Evolutionary conservation across 2,797 vertebrate genomes (phyloP), one percentile per base, ranked within the genome.

Genomic region (Alca torda): DNA sequence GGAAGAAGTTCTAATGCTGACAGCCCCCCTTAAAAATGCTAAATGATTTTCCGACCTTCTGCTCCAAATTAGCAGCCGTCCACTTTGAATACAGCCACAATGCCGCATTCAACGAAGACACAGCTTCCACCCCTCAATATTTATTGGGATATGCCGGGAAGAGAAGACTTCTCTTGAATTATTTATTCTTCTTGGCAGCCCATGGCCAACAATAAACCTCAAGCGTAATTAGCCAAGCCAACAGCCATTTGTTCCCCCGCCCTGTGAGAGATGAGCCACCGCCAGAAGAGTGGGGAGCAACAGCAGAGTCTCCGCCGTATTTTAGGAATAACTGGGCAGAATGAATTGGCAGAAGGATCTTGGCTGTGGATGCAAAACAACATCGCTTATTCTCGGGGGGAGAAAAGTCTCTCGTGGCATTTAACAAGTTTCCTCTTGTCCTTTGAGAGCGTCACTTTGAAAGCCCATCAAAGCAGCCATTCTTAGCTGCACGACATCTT

Each of bases 1-100:
- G 2, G 53, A 74, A 45, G n/a, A 31, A 45, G 39, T 70, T 51
- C 3, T 6, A 43, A 26, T 0, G 1, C 39, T 45, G 46, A 24
- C 13, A 69, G 14, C 9, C 16, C 14, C 11, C 13, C 51, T n/a
- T 28, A 50, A 15, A 89, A 89, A 72, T 0, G 1, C 51, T 24
- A 56, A 16, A 20, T 16, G 1, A 31, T 61, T 76, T 87, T 57
- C 67, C 57, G 16, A 30, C 33, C 77, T 51, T 12, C 59, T 51
- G 10, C 74, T 80, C 54, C 43, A 46, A 51, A 51, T 60, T 11
- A 5, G 0, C 21, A 80, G 30, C 74, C 17, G 5, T 4, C 4
- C 33, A 16, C 63, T 73, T 53, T 5, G 26, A 48, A 45, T 1
- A 30, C 16, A 64, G 37, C 54, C 70, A 46, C 50, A 45, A 18